Percentiles rank a stretch among this genome's conserved stretches.
Evolutionary conservation across 2,113 vertebrate species (phyloP).

Genomic region (Pelecanoides urinatrix): DNA sequence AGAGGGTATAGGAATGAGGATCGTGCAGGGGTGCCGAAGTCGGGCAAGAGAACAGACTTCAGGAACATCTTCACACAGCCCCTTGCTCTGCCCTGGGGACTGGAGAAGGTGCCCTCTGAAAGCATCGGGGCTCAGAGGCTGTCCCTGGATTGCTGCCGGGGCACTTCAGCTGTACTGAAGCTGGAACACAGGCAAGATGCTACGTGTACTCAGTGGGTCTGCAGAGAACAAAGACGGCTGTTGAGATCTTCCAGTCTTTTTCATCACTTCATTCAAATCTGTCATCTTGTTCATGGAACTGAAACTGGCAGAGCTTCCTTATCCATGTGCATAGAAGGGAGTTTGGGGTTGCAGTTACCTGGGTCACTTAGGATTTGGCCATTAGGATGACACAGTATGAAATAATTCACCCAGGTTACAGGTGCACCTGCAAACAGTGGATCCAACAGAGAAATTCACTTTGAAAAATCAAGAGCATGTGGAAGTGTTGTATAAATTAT

Average conservation of each 20-base stretch:
- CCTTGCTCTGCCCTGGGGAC: background rate
- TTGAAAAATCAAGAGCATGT: background rate
- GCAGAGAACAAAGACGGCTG: background rate
- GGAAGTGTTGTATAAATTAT: background rate
- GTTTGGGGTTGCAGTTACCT: fast-evolving
- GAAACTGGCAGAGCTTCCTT: background rate
- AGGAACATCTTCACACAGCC: background rate
- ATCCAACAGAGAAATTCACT: background rate
- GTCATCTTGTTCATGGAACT: background rate
- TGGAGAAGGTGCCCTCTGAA: background rate
- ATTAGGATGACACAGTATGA: background rate
- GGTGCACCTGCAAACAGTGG: background rate
- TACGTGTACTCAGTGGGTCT: background rate
- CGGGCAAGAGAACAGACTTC: background rate
- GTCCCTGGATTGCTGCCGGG: background rate
- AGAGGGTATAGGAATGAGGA: background rate
- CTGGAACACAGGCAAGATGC: background rate
- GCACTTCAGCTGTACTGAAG: background rate
- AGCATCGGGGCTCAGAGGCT: background rate
- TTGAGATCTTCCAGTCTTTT: background rate
- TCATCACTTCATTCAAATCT: background rate
- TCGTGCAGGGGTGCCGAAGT: fast-evolving
- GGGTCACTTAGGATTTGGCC: background rate
- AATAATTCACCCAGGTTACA: background rate
- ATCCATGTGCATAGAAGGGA: fast-evolving